These are phyloP conservation scores for Eucidaris tribuloides DNA, from an alignment of 35 echinoderm and acorn worm species.

Conservation along the genomic window DNA sequence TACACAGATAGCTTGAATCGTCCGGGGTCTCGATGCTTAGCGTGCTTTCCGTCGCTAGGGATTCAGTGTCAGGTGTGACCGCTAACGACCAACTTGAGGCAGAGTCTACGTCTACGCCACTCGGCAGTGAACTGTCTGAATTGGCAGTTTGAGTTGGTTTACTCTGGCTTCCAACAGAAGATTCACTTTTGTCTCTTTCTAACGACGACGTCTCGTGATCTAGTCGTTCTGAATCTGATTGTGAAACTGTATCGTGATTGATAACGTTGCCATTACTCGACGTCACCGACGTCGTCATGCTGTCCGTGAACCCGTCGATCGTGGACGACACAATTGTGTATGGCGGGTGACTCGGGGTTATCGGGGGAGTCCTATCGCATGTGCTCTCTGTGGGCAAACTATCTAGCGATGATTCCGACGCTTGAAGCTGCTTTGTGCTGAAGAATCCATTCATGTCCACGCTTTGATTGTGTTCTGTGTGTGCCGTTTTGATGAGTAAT, in stretches of 20 bases:
- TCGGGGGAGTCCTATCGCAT: neutral
- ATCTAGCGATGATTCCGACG: conserved; percentile 11
- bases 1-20: conserved; percentile 2
- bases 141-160: neutral
- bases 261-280: neutral
- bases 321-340: neutral
- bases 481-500: conserved; percentile 42
- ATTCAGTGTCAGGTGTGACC: neutral
- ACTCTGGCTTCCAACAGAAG: neutral
- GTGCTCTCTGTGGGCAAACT: neutral
- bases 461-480: neutral
- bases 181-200: neutral
- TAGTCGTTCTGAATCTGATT: neutral
- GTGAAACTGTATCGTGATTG: neutral
- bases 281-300: neutral
- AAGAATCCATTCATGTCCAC: conserved; percentile 42
- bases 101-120: neutral
- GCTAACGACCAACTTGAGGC: neutral
- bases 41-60: conserved; percentile 2
- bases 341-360: neutral
- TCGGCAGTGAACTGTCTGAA: conserved; percentile 1
- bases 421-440: conserved; percentile 21
- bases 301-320: neutral
- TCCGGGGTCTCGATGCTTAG: conserved; percentile 21
- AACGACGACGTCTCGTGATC: neutral